A percentile compares a stretch with the other conserved stretches of the same genome.
These are phyloP conservation scores for Drosophila arizonae DNA, from an alignment of 1,140 invertebrate species.

Conservation along the genomic window DNA sequence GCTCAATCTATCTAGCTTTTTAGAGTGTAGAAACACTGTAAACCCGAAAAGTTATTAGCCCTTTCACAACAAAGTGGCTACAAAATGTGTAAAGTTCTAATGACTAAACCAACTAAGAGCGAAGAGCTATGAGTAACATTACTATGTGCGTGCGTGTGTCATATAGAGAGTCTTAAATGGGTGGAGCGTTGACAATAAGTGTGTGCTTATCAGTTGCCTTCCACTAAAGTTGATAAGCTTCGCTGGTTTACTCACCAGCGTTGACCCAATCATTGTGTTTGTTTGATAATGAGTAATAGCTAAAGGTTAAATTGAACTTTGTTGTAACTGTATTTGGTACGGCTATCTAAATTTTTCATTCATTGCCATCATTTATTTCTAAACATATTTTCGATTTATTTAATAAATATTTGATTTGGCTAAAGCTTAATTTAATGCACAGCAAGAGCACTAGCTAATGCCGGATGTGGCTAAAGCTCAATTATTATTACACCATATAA, in stretches of 20 bases:
- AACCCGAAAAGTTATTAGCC: background rate
- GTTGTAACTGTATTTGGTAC: background rate
- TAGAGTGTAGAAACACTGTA: too few relatives aligned
- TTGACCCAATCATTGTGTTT: constrained; percentile 47
- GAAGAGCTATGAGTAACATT: constrained; percentile 48
- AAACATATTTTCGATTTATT: constrained; percentile 44
- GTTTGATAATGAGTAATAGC: constrained; percentile 37
- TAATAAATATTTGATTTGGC: constrained; percentile 68
- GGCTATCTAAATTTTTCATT: background rate
- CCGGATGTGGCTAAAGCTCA: constrained; percentile 71
- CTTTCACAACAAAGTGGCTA: constrained; percentile 14
- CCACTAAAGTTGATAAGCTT: constrained; percentile 52
- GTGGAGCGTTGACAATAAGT: constrained; percentile 59
- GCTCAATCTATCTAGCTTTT: too few relatives aligned
- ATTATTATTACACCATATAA: constrained; percentile 71
- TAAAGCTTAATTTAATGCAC: constrained; percentile 37
- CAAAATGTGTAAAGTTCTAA: constrained; percentile 14
- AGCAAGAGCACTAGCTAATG: constrained; percentile 29
- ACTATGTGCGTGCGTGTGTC: constrained; percentile 40
- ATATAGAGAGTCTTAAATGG: constrained; percentile 22
- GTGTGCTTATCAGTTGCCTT: constrained; percentile 57
- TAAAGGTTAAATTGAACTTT: constrained; percentile 19
- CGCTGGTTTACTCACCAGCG: constrained; percentile 63
- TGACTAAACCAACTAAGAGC: constrained; percentile 13
- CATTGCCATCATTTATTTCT: constrained; percentile 16